These are phyloP conservation scores for Cetonia aurata DNA, from an alignment of 2,888 invertebrate species.

Conservation along the genomic window DNA sequence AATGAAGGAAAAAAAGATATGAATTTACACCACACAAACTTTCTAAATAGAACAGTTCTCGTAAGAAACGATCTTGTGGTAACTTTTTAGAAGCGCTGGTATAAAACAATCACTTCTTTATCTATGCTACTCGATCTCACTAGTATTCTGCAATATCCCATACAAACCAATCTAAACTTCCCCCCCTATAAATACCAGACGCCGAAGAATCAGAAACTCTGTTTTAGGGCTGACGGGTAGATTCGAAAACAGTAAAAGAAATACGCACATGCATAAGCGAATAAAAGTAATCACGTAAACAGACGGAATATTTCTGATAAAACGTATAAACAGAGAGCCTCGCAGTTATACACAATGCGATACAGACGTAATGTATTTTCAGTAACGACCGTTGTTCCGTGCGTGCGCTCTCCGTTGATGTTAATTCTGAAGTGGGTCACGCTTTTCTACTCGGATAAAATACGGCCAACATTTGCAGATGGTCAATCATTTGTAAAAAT, in stretches of 20 bases:
- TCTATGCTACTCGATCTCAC: slow-evolving; percentile 63
- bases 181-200: slow-evolving; percentile 40
- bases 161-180: slow-evolving; percentile 45
- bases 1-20: no score
- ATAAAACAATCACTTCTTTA: slow-evolving; percentile 61
- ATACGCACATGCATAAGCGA: slow-evolving; percentile 3
- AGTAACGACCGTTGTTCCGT: slow-evolving; percentile 31
- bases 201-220: slow-evolving; percentile 21
- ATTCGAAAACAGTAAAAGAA: slow-evolving; percentile 10
- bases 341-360: slow-evolving; percentile 8
- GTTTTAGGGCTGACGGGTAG: slow-evolving; percentile 25
- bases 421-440: slow-evolving; percentile 38
- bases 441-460: slow-evolving; percentile 33
- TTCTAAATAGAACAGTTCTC: no score
- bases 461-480: slow-evolving; percentile 47
- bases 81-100: slow-evolving; percentile 53
- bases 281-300: slow-evolving; percentile 3
- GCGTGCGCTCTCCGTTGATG: slow-evolving; percentile 9
- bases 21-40: no score
- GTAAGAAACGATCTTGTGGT: no score
- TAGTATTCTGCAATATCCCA: slow-evolving; percentile 54
- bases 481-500: slow-evolving; percentile 49
- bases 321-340: slow-evolving; percentile 16
- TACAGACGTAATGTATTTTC: slow-evolving; percentile 12
- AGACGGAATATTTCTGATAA: slow-evolving; percentile 30